These are phyloP conservation scores for Dunckerocampus dactyliophorus DNA, from an alignment of 2,113 vertebrate genomes.

Conservation along the genomic window DNA sequence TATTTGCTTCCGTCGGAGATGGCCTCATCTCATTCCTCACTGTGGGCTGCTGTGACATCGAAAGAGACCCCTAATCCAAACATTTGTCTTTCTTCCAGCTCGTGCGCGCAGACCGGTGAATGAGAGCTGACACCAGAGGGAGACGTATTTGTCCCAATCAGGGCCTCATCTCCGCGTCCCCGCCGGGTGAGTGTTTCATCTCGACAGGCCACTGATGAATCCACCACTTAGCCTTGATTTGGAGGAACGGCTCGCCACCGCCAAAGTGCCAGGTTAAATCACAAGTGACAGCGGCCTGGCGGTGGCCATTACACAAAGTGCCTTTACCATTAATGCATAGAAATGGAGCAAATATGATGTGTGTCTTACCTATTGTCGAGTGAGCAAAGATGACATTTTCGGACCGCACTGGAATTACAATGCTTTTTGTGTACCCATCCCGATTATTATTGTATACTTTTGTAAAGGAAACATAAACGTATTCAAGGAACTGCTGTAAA, in stretches of 20 bases:
- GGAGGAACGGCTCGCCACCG: slow-evolving; percentile 57
- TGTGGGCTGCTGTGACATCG: slow-evolving; percentile 64
- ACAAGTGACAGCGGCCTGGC: slow-evolving; percentile 48
- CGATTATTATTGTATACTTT: too few species aligned
- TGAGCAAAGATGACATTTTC: slow-evolving; percentile 33
- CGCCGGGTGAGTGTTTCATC: slow-evolving; percentile 60
- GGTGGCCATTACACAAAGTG: slow-evolving; percentile 43
- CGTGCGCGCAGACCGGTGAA: slow-evolving; percentile 57
- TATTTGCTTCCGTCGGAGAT: slow-evolving; percentile 59
- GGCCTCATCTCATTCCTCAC: slow-evolving; percentile 61
- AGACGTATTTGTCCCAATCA: slow-evolving; percentile 77
- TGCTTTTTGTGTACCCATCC: too few species aligned
- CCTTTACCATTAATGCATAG: slow-evolving; percentile 48
- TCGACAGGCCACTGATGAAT: slow-evolving; percentile 75
- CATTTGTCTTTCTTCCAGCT: slow-evolving; percentile 76
- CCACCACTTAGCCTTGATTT: slow-evolving; percentile 77
- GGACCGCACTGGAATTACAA: not conserved
- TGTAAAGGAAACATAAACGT: too few species aligned
- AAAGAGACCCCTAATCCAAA: slow-evolving; percentile 77
- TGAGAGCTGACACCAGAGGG: slow-evolving; percentile 72
- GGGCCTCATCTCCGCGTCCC: slow-evolving; percentile 63
- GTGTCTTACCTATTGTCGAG: slow-evolving; percentile 25
- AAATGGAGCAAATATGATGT: slow-evolving; percentile 42
- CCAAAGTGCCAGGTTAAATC: slow-evolving; percentile 69
- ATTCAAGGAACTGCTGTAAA: too few species aligned